Evolutionary conservation across 1,140 invertebrate species (phyloP).

Genomic region (Phymorhynchus buccinoides): DNA sequence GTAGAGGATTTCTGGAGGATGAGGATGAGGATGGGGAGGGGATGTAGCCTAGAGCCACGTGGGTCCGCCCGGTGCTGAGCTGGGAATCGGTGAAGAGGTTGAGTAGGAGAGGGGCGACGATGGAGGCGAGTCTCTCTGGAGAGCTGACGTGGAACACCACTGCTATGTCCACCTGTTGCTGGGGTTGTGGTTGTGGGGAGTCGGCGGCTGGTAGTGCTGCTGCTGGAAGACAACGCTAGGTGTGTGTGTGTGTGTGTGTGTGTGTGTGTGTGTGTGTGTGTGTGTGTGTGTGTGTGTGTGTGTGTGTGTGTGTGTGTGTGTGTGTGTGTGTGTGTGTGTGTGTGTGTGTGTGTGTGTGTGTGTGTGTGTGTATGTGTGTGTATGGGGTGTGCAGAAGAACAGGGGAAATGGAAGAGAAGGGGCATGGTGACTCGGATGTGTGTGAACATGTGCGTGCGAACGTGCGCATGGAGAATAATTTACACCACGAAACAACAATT

Average conservation of each 20-base stretch:
- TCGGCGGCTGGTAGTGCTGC: too few species aligned
- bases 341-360: too few species aligned
- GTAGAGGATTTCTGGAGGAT: constrained; percentile 56
- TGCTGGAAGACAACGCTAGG: too few species aligned
- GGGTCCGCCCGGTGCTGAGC: constrained; percentile 56
- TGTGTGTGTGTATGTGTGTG: too few species aligned
- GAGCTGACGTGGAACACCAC: constrained; percentile 51
- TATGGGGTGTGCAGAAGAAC: too few species aligned
- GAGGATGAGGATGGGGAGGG: constrained; percentile 56
- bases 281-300: too few species aligned
- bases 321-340: too few species aligned
- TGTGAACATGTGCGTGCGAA: background rate
- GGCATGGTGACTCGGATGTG: background rate
- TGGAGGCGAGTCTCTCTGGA: constrained; percentile 43
- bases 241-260: background rate
- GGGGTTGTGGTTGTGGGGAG: background rate
- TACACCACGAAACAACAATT: too few species aligned
- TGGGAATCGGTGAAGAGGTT: constrained; percentile 51
- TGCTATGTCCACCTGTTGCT: constrained; percentile 50
- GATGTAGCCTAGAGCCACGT: constrained; percentile 56
- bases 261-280: constrained; percentile 10
- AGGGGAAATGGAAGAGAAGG: too few species aligned
- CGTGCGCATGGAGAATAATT: too few species aligned
- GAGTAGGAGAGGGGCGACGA: constrained; percentile 50
- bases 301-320: too few species aligned